Conservation (phyloP, 2,888 invertebrate species). For the Diarsia rubi region DNA sequence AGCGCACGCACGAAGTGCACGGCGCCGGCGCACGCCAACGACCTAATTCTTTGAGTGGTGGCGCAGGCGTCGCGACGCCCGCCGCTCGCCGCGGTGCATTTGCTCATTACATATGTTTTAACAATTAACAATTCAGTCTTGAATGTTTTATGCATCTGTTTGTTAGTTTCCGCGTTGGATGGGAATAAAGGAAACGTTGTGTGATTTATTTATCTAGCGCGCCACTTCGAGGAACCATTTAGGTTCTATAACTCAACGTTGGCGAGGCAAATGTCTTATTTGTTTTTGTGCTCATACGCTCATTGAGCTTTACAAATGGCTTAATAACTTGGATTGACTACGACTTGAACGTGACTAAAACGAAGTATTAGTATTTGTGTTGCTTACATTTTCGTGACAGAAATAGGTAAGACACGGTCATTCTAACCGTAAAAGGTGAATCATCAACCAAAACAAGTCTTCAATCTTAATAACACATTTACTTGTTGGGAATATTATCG, state of each 20-base stretch:
- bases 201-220: constrained; percentile 43
- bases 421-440: constrained; percentile 23
- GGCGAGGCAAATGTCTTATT: constrained; percentile 33
- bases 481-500: constrained; percentile 30
- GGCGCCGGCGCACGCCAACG: constrained; percentile 83
- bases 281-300: constrained; percentile 20
- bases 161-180: constrained; percentile 55
- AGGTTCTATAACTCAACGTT: constrained; percentile 25
- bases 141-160: constrained; percentile 64
- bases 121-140: constrained; percentile 65
- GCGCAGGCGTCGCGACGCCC: constrained; percentile 68
- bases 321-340: constrained; percentile 42
- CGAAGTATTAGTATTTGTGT: constrained; percentile 14
- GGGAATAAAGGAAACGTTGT: constrained; percentile 46
- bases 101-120: constrained; percentile 64
- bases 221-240: constrained; percentile 25
- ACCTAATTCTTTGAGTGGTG: constrained; percentile 77
- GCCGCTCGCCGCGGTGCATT: constrained; percentile 65
- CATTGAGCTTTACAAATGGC: constrained; percentile 29
- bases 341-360: constrained; percentile 39
- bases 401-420: constrained; percentile 25
- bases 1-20: constrained; percentile 79
- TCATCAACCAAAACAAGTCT: constrained; percentile 32
- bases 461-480: constrained; percentile 31
- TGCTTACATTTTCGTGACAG: constrained; percentile 29